phyloP scores from a whole-genome alignment of 2,113 vertebrate species.

The Naja naja region DNA sequence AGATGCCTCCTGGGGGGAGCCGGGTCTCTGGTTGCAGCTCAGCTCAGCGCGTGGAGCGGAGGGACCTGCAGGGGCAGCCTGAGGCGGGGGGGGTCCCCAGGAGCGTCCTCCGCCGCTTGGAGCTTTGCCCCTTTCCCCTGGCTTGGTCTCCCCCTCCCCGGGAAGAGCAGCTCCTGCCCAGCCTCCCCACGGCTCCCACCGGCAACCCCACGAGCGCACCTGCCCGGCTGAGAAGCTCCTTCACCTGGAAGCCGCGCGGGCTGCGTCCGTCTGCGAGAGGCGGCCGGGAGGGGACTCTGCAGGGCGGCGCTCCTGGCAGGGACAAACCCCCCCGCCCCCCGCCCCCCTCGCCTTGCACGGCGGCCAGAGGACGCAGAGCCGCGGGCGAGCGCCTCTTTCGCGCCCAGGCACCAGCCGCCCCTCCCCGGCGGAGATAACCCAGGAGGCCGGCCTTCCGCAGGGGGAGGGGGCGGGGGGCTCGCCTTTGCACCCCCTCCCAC shows the following conservation, averaged over 20 bases:
- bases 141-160: neutral
- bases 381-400: neutral
- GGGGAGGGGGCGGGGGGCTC: neutral
- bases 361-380: neutral
- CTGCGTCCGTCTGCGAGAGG: neutral
- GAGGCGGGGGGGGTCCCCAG: neutral
- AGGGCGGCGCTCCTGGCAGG: neutral
- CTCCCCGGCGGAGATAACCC: neutral
- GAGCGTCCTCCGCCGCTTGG: neutral
- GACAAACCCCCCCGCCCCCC: neutral
- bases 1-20: neutral
- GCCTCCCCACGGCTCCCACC: neutral
- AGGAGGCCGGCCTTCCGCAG: neutral
- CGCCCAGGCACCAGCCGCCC: neutral
- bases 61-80: neutral
- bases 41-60: neutral
- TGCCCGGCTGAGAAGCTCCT: neutral
- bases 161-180: neutral
- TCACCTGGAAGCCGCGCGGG: neutral
- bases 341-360: neutral
- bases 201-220: neutral
- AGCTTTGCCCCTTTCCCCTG: neutral
- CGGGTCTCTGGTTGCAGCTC: neutral
- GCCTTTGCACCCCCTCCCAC: neutral
- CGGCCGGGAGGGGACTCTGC: neutral